phyloP scores from a whole-genome alignment of 2,888 invertebrate species.

The Strigamia transsilvanica region DNA sequence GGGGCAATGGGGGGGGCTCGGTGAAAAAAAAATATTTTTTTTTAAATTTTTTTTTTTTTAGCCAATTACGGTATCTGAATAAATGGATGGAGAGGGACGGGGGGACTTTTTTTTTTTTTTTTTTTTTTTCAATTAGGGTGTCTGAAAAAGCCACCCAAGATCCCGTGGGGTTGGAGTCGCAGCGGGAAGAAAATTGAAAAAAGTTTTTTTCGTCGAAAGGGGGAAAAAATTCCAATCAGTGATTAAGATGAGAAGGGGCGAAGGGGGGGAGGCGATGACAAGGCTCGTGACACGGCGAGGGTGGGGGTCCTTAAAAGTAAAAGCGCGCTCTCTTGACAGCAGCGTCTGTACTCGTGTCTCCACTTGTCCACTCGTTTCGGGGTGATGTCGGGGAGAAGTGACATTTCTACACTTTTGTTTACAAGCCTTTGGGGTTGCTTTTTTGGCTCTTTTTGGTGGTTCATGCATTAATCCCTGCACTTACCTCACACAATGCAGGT shows the following conservation, averaged over 20 bases:
- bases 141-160: slow-evolving; percentile 35
- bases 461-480: slow-evolving; percentile 21
- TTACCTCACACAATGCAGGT: not conserved
- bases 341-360: slow-evolving; percentile 12
- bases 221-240: slow-evolving; percentile 33
- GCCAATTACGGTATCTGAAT: not conserved
- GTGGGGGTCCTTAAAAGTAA: slow-evolving; percentile 37
- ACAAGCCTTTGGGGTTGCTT: not conserved
- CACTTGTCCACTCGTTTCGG: slow-evolving; percentile 32
- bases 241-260: slow-evolving; percentile 18
- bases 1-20: not conserved
- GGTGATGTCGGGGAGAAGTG: slow-evolving; percentile 18
- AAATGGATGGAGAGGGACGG: not conserved
- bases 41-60: not conserved
- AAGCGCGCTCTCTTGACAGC: slow-evolving; percentile 26
- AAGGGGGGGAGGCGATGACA: slow-evolving; percentile 6
- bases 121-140: slow-evolving; percentile 39
- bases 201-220: not conserved
- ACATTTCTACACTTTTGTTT: slow-evolving; percentile 1
- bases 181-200: slow-evolving; percentile 35
- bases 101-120: not conserved
- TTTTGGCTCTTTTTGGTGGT: not conserved
- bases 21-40: too few relatives aligned
- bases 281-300: not conserved
- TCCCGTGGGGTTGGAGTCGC: slow-evolving; percentile 1